Evolutionary conservation across 2,797 vertebrate species (phyloP), one percentile per base, ranked within the genome.

Genomic region (Helicolenus hilgendorfi): DNA sequence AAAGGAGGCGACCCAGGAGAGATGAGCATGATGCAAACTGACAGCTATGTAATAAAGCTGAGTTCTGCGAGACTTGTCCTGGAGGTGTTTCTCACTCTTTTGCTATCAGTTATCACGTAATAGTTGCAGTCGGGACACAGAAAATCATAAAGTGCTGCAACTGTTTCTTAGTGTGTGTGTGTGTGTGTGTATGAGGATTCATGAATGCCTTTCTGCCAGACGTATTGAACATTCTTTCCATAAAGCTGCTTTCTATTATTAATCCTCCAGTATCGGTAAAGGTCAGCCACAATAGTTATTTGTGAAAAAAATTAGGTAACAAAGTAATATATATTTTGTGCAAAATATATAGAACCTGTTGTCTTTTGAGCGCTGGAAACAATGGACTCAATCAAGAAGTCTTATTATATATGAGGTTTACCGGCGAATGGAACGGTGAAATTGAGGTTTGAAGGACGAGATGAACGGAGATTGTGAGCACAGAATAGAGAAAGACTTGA

Each of bases 41-140:
- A 89, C 84, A 84, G 77, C 72, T 83, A 60, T 79, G 85, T 85
- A 89, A 86, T 89, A 88, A 86, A 81, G 71, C 63, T 0, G 31
- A 69, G 69, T 53, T 67, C 55, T 70, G 56, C 63, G 5, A 38
- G 24, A 81, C 45, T 73, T 64, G 20, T 81, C 70, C 58, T 72
- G 58, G 22, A 89, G 84, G 11, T 63, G 67, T 77, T 77, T 86
- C 81, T 87, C 74, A 68, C 1, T 71, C 29, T 75, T 77, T 10
- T 77, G 38, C 65, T 70, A 26, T 81, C 68, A 24, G 29, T 56
- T 72, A 49, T 89, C 74, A 72, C 29, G 59, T 41, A 26, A 11
- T 7, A 31, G 81, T 69, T 87, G 58, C 81, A 88, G 49, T 70
- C 31, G 58, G 62, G 63, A 82, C 75, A 85, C 5, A 31, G 67